Base-by-base conservation (phyloP, 2,797 vertebrate genomes). In the Champsocephalus esox region DNA sequence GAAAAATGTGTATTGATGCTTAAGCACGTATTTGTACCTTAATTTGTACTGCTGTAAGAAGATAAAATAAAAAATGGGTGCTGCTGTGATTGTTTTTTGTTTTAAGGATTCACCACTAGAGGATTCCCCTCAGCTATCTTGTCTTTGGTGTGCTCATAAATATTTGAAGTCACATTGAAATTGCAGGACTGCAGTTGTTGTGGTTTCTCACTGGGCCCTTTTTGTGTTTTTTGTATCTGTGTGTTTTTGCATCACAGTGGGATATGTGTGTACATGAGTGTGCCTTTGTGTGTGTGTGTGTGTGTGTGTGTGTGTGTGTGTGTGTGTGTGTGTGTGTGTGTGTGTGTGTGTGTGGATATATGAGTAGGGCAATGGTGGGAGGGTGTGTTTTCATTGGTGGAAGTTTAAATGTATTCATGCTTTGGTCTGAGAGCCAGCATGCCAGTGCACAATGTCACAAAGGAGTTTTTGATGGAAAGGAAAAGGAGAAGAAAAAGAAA, bases 401-500 rank as follows among this genome's bases (percentile, higher is more conserved):
- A 81, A 56, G 71, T 79, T 85, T 75, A 84, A 88, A 87, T 83
- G 79, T 79, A 92, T 90, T 89, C 86, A 83, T 55, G 66, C 83
- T 85, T 81, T 84, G 84, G 81, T 88, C 66, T 84, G 71, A 81
- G 81, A 89, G 75, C 81, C 87, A 90, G 89, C 80, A 87, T 83
- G 75, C 76, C 82, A 80, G 77, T 55, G 75, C 77, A 89, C 85
- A 85, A 86, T 87, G 87, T 92, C 89, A 90, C 90, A 90, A 87
- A 89, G 84, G 86, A 81, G 78, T 70, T 84, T 91, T 92, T 88
- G 91, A 93, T 88, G 74, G 89, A 92, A 90, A 78, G 79, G 77
- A 80, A 80, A 73, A 72, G 56, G 79, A 86, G 65, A 84, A 66
- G 77, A 84, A 81, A 87, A 85, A 80, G 77, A 87, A 88, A 82